Evolutionary conservation across 1,140 invertebrate species (phyloP), one percentile per base, ranked within the genome.

Genomic region (Drosophila melanica): DNA sequence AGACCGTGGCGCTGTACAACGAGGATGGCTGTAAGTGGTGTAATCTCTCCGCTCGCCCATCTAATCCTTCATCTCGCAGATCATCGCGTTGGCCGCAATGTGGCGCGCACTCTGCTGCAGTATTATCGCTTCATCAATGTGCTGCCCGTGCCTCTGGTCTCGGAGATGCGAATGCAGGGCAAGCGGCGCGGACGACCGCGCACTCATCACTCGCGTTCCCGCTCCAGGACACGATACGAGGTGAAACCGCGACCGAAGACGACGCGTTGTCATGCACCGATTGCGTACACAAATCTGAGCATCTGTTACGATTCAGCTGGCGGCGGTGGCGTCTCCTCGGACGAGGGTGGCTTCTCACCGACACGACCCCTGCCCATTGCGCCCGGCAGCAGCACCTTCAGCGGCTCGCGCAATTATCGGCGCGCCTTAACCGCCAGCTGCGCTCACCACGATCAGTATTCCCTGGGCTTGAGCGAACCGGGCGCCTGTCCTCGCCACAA

Each of bases 21-120:
- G 97, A 98, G 93, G 97, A 98, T 81, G 95, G 95, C 70, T 98
- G 97, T 98, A 97, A 91, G 81, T 75, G 4, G 20, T 1, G 1
- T 8, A 35, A 4, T 3, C 0, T 12, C 37, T 9, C 2, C 8
- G 44, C 48, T 0, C 3, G 8, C 2, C 12, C n/a, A 3, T 18
- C 4, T 16, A 11, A 30, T 41, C 53, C 20, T 11, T 12, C 33
- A 7, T 23, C 57, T 55, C 66, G 4, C 63, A 93, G 93, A 93
- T 91, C 93, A 93, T 81, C 94, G 96, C 71, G 93, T 97, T 20
- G 97, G 96, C 1, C 93, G 96, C 63, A 97, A 97, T 91, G 87
- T 97, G 53, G 95, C 94, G 1, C 93, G 95, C 23, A 95, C 96
- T 9, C 94, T 97, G 77, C 90, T 97, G 41, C 96, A 97, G 90